Evolutionary conservation across 2,888 invertebrate species (phyloP).

Genomic region (Melipona bicolor): DNA sequence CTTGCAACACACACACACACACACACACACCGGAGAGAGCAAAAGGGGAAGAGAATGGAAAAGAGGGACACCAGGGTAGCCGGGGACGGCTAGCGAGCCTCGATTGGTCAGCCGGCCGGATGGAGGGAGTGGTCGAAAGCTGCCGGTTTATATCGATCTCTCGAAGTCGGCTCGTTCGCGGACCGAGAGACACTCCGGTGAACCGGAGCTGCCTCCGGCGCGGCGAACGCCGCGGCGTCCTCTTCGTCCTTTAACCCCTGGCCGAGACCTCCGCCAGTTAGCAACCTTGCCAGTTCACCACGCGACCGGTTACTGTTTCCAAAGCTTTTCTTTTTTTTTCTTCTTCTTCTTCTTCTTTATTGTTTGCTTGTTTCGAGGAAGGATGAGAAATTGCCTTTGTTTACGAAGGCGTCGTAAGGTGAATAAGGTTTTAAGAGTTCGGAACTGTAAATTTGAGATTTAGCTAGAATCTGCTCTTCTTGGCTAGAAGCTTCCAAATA

Average conservation of each 20-base stretch:
- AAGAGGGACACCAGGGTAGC: conserved; percentile 64
- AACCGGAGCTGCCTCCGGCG: conserved; percentile 43
- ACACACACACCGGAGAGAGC: conserved; percentile 43
- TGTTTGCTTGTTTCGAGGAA: too few relatives aligned
- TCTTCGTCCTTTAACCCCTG: conserved; percentile 50
- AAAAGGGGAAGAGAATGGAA: conserved; percentile 72
- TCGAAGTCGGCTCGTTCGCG: conserved; percentile 71
- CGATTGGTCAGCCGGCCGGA: conserved; percentile 80
- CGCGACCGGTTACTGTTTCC: too few relatives aligned
- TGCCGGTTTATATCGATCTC: conserved; percentile 82
- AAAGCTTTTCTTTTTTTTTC: too few relatives aligned
- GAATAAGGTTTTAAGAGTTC: too few relatives aligned
- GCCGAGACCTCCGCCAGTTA: neutral
- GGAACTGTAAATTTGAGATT: too few relatives aligned
- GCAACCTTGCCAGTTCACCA: neutral
- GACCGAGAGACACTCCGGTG: conserved; percentile 52
- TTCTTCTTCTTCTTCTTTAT: too few relatives aligned
- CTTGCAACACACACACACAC: conserved; percentile 6
- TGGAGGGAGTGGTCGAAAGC: conserved; percentile 82
- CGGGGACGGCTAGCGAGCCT: conserved; percentile 80
- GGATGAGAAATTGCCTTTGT: too few relatives aligned
- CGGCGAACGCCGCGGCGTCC: conserved; percentile 60
- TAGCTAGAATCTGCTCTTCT: too few relatives aligned
- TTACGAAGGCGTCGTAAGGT: too few relatives aligned
- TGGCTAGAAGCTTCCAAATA: too few relatives aligned